Evolutionary conservation across 2,113 vertebrate species (phyloP).

Genomic region (Isurus oxyrinchus): DNA sequence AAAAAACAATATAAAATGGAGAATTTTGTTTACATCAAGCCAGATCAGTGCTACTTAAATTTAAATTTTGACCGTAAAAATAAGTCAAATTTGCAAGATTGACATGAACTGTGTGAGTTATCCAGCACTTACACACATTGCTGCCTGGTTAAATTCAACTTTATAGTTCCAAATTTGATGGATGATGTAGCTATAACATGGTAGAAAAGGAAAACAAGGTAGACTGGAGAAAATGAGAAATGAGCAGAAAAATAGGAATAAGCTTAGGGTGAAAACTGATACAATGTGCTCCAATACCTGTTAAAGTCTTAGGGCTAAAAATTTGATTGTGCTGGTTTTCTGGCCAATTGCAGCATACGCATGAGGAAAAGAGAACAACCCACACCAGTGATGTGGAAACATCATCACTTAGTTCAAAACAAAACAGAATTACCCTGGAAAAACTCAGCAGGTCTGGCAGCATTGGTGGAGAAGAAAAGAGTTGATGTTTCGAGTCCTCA

Average conservation of each 20-base stretch:
- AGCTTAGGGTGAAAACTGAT: background rate
- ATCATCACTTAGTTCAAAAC: too few species aligned
- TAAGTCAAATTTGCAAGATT: background rate
- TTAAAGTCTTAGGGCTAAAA: background rate
- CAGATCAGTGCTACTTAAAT: background rate
- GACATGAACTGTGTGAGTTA: background rate
- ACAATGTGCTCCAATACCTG: background rate
- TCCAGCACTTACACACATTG: background rate
- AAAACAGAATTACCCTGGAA: too few species aligned
- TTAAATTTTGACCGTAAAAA: background rate
- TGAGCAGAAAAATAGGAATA: background rate
- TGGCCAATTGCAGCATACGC: too few species aligned
- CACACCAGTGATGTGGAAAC: too few species aligned
- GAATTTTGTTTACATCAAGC: background rate
- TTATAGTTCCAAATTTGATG: background rate
- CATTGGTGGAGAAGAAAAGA: too few species aligned
- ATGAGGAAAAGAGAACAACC: too few species aligned
- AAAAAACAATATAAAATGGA: background rate
- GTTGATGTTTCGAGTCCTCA: too few species aligned
- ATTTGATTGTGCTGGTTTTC: too few species aligned
- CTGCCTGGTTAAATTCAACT: background rate
- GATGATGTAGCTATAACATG: background rate
- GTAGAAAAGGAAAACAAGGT: background rate
- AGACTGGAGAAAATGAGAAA: background rate
- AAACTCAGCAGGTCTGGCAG: too few species aligned